phyloP scores from a whole-genome alignment of 2,888 invertebrate species.

The Scaptomyza tumidula region DNA sequence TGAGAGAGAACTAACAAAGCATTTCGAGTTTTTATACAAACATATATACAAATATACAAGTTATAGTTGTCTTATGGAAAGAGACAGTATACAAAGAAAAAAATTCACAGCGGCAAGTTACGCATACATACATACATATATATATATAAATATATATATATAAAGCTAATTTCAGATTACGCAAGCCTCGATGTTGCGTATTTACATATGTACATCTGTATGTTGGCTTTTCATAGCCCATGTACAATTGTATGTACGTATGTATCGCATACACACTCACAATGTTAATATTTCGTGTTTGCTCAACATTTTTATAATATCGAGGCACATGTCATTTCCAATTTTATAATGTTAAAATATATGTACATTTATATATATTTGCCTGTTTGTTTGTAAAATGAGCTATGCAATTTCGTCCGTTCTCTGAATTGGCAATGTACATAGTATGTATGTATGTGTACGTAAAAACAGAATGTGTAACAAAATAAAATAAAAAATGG shows the following conservation, averaged over 20 bases:
- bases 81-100: slow-evolving; percentile 43
- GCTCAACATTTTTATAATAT: slow-evolving; percentile 43
- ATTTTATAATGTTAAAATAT: slow-evolving; percentile 44
- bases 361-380: neutral
- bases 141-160: slow-evolving; percentile 19
- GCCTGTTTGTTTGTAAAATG: slow-evolving; percentile 3
- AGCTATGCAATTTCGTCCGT: slow-evolving; percentile 33
- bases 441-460: neutral
- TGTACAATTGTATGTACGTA: slow-evolving; percentile 7
- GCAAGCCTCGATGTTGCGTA: slow-evolving; percentile 59
- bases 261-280: slow-evolving; percentile 10
- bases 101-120: slow-evolving; percentile 45
- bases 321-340: slow-evolving; percentile 59
- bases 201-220: slow-evolving; percentile 38
- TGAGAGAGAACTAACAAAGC: slow-evolving; percentile 46
- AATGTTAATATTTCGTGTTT: slow-evolving; percentile 20
- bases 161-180: slow-evolving; percentile 69
- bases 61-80: slow-evolving; percentile 44
- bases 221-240: slow-evolving; percentile 14
- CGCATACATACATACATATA: slow-evolving; percentile 22
- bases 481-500: slow-evolving; percentile 69
- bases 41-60: slow-evolving; percentile 18
- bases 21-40: slow-evolving; percentile 45
- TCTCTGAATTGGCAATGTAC: slow-evolving; percentile 41
- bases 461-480: slow-evolving; percentile 32